Percentiles rank a stretch among this genome's conserved stretches.
Conservation (phyloP, 53 echinoderm and acorn worm species). For the Echinarachnius parma region DNA sequence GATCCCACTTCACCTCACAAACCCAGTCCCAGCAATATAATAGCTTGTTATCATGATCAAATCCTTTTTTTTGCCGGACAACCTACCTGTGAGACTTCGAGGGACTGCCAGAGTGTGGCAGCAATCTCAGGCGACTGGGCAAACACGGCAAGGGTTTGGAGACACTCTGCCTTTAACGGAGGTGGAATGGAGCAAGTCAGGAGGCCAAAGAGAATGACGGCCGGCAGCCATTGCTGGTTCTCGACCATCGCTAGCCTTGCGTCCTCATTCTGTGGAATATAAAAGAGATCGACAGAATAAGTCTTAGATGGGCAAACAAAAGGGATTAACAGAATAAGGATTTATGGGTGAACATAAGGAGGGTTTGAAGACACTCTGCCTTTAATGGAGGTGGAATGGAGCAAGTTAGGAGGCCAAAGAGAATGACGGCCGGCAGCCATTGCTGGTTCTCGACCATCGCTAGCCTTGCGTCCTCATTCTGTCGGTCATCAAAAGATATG, state of each 20-base stretch:
- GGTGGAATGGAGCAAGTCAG: constrained; percentile 89
- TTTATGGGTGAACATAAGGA: no score
- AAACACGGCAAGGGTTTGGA: constrained; percentile 74
- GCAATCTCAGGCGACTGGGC: constrained; percentile 82
- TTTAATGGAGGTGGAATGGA: constrained; percentile 86
- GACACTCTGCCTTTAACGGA: constrained; percentile 82
- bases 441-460: constrained; percentile 90
- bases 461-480: constrained; percentile 86
- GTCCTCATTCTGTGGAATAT: constrained; percentile 84
- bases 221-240: constrained; percentile 92
- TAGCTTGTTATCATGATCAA: no score
- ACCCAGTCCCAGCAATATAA: no score
- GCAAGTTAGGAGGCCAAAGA: constrained; percentile 85
- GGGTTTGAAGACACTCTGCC: constrained; percentile 78
- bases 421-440: constrained; percentile 79
- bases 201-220: constrained; percentile 78
- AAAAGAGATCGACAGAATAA: no score
- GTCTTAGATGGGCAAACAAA: no score
- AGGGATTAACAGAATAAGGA: no score
- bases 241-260: constrained; percentile 79
- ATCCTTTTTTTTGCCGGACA: no score
- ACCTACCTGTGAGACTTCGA: constrained; percentile 90
- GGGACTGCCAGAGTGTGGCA: constrained; percentile 82
- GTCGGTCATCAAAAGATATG: no score
- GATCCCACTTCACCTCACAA: no score